Conservation (phyloP, 2,888 invertebrate species). For the Hyposoter didymator region DNA sequence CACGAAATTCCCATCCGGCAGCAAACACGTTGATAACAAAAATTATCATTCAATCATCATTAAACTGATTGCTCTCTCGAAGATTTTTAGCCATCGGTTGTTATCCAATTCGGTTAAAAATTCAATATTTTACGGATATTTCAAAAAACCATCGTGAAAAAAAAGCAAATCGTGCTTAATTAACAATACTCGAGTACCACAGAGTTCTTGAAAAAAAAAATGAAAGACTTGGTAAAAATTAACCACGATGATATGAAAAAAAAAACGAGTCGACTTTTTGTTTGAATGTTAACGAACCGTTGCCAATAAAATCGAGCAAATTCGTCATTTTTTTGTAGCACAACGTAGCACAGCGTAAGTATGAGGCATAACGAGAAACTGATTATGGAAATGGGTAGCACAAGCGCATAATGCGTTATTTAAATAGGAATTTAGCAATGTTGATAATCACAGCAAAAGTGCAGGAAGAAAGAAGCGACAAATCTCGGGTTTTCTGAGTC, state of each 20-base stretch:
- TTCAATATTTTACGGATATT: not conserved
- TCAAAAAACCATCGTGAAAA: not conserved
- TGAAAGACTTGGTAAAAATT: not conserved
- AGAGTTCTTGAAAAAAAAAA: not conserved
- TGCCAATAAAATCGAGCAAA: conserved; percentile 6
- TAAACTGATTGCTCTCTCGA: not conserved
- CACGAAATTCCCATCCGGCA: not conserved
- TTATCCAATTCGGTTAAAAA: not conserved
- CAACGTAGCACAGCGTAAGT: not conserved
- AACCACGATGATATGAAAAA: not conserved
- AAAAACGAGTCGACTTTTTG: not conserved
- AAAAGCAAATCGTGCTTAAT: not conserved
- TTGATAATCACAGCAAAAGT: conserved; percentile 57
- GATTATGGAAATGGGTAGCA: conserved; percentile 54
- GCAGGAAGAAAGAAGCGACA: conserved; percentile 61
- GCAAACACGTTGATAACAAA: not conserved
- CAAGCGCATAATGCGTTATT: conserved; percentile 56
- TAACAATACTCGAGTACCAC: not conserved
- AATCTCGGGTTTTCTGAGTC: conserved; percentile 41
- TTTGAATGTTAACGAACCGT: not conserved
- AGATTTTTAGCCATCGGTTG: not conserved
- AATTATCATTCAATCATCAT: not conserved
- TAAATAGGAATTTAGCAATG: conserved; percentile 64
- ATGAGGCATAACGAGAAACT: conserved; percentile 13
- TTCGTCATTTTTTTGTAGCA: not conserved